Conservation (phyloP, 2,797 vertebrate species). For the Acanthopagrus latus region DNA sequence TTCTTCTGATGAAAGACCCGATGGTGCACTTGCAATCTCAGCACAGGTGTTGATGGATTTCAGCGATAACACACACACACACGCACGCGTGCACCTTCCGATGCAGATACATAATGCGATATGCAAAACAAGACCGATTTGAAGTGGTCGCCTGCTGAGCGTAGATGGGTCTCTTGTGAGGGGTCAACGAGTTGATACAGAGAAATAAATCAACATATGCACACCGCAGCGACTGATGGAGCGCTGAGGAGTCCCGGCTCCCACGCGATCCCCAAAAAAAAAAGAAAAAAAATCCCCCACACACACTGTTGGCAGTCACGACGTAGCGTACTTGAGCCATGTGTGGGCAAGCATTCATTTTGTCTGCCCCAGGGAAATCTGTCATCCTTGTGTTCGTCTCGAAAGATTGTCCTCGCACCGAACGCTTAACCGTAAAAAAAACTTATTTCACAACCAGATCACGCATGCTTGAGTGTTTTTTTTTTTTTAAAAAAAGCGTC, state of each 20-base stretch:
- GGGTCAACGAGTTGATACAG: conserved; percentile 26
- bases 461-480: conserved; percentile 17
- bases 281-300: no score
- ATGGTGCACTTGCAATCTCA: background rate
- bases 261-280: background rate
- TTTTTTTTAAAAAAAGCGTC: conserved; percentile 38
- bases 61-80: background rate
- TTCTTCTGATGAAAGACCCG: background rate
- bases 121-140: conserved; percentile 46
- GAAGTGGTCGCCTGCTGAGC: conserved; percentile 54
- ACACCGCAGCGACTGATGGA: background rate
- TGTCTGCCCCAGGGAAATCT: conserved; percentile 9
- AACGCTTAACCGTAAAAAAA: conserved; percentile 10
- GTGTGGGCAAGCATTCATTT: conserved; percentile 13
- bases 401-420: background rate
- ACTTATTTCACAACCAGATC: conserved; percentile 37
- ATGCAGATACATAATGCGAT: conserved; percentile 38
- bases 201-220: conserved; percentile 34
- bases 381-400: conserved; percentile 14
- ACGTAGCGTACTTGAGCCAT: background rate
- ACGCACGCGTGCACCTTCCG: background rate
- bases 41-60: conserved; percentile 17
- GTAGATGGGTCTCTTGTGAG: conserved; percentile 47
- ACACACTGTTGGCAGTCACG: conserved; percentile 1
- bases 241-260: conserved; percentile 2